Conservation (phyloP, 1,140 invertebrate species). For the Zelostemma sp. region DNA sequence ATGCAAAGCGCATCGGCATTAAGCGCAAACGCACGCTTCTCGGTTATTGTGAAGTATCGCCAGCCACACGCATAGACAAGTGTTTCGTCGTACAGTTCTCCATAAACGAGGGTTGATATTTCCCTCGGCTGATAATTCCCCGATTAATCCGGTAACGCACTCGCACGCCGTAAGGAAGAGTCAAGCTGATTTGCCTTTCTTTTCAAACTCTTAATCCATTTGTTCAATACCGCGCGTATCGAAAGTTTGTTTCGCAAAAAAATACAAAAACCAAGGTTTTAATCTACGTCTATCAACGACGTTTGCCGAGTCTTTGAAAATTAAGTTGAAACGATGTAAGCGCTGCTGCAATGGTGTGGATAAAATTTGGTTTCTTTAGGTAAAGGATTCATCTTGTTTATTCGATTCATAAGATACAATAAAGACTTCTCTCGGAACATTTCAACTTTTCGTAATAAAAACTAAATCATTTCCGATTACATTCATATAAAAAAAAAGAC, state of each 20-base stretch:
- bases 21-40: constrained; percentile 65
- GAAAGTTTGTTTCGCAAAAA: too few species aligned
- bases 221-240: too few species aligned
- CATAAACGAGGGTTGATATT: constrained; percentile 43
- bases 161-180: constrained; percentile 42
- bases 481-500: constrained; percentile 12
- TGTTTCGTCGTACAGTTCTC: constrained; percentile 55
- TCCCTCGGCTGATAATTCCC: background rate
- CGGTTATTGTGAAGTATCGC: constrained; percentile 56
- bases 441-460: too few species aligned
- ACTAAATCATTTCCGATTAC: too few species aligned
- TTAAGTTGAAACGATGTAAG: too few species aligned
- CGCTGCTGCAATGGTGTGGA: too few species aligned
- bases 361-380: background rate
- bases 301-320: too few species aligned
- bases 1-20: constrained; percentile 64
- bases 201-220: background rate
- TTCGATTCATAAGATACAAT: constrained; percentile 47
- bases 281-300: background rate
- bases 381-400: constrained; percentile 43
- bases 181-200: background rate
- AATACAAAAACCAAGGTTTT: too few species aligned
- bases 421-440: constrained; percentile 30
- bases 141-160: constrained; percentile 48
- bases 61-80: constrained; percentile 52